phyloP scores from a whole-genome alignment of 2,113 vertebrate genomes.

The human (Homo sapiens) region DNA sequence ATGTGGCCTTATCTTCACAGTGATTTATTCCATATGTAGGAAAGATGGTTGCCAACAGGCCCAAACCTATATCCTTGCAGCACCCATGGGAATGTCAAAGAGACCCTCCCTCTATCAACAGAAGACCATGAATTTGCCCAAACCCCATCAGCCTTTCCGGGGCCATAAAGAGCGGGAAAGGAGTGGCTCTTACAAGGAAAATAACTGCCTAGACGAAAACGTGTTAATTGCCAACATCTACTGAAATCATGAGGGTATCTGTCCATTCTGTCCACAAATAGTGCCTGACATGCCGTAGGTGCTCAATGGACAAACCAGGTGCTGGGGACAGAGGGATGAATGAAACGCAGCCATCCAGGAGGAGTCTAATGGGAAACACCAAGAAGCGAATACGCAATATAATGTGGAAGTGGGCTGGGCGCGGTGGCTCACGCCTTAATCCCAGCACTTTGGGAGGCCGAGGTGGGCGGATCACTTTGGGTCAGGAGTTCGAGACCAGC shows the following conservation, averaged over 20 bases:
- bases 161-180: background rate
- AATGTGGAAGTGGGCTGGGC: too few species aligned
- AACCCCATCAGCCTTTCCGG: background rate
- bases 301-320: background rate
- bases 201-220: background rate
- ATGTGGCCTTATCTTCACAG: background rate
- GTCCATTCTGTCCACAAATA: background rate
- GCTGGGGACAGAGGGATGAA: background rate
- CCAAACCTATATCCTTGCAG: background rate
- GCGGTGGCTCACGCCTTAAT: background rate
- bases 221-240: too few species aligned
- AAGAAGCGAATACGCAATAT: background rate
- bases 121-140: background rate
- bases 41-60: background rate
- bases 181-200: background rate
- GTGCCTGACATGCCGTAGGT: background rate
- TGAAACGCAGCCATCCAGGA: background rate
- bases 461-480: too few species aligned
- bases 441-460: background rate
- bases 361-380: background rate
- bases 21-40: background rate
- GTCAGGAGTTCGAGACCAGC: too few species aligned
- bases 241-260: rapidly evolving
- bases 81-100: background rate
- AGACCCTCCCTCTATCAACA: background rate